Percentiles rank a stretch among this genome's conserved stretches.
phyloP scores from a whole-genome alignment of 2,888 invertebrate genomes.

The Conus canariensis region DNA sequence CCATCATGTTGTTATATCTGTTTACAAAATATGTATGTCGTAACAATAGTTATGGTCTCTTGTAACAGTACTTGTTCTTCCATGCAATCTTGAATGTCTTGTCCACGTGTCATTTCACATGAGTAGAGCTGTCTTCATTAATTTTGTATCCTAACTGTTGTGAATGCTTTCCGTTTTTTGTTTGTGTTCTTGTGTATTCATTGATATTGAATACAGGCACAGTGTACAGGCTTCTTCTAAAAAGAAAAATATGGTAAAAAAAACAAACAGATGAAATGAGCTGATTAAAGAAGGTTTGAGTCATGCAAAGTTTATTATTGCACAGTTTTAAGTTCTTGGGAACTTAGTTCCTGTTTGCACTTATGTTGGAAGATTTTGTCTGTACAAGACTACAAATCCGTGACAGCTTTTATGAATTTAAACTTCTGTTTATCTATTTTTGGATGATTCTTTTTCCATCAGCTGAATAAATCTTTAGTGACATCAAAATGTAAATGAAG shows the following conservation, averaged over 20 bases:
- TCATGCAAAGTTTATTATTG: too few species aligned
- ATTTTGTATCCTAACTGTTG: neutral
- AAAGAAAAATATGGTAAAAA: neutral
- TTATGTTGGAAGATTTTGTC: neutral
- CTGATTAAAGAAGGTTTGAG: too few species aligned
- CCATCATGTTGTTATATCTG: neutral
- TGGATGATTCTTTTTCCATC: neutral
- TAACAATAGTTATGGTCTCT: too few species aligned
- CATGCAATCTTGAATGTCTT: neutral
- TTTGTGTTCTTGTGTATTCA: neutral
- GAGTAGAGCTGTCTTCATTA: neutral
- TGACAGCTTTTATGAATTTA: neutral
- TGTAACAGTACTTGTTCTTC: too few species aligned
- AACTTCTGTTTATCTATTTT: neutral
- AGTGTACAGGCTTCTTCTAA: constrained; percentile 21
- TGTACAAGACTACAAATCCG: neutral
- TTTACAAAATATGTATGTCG: neutral
- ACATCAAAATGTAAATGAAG: too few species aligned
- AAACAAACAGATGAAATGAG: neutral
- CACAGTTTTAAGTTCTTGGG: too few species aligned
- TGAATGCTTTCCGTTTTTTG: neutral
- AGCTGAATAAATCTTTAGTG: too few species aligned
- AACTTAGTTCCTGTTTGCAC: neutral
- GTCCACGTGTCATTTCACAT: neutral
- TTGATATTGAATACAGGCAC: neutral